phyloP scores from a whole-genome alignment of 2,888 invertebrate genomes.

The Leptopilina drosophilae region DNA sequence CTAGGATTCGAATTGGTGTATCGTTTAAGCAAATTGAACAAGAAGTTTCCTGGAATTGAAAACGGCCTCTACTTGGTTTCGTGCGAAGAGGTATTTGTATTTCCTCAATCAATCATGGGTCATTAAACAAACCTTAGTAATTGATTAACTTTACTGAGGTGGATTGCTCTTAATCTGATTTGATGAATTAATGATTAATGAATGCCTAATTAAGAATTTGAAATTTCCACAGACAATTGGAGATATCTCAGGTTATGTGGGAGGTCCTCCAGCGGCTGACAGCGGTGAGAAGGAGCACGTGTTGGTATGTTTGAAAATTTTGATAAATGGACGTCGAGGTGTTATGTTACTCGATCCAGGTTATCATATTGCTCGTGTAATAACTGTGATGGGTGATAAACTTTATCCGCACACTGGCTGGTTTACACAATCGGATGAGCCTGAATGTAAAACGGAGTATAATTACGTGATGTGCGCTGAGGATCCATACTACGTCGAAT shows the following conservation, averaged over 20 bases:
- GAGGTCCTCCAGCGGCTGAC: conserved; percentile 78
- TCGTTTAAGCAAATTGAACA: conserved; percentile 81
- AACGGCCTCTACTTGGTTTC: conserved; percentile 86
- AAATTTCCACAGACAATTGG: conserved; percentile 73
- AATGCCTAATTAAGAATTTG: not conserved
- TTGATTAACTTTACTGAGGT: no score
- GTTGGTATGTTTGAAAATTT: conserved; percentile 86
- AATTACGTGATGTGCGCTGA: conserved; percentile 85
- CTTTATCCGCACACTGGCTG: conserved; percentile 92
- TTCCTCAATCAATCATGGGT: no score
- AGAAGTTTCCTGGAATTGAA: conserved; percentile 84
- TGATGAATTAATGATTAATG: no score
- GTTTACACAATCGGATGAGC: conserved; percentile 90
- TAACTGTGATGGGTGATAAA: conserved; percentile 92
- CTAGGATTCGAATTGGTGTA: conserved; percentile 88
- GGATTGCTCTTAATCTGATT: no score
- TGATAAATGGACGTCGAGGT: conserved; percentile 86
- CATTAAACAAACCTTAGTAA: no score
- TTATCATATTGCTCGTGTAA: conserved; percentile 91
- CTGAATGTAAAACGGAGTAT: conserved; percentile 88
- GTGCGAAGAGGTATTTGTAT: conserved; percentile 89
- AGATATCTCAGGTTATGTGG: conserved; percentile 76
- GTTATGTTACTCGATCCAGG: conserved; percentile 92
- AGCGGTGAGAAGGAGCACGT: conserved; percentile 92
- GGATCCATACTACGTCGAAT: conserved; percentile 88